phyloP scores from a whole-genome alignment of 1,140 invertebrate species.

The Phymorhynchus buccinoides region DNA sequence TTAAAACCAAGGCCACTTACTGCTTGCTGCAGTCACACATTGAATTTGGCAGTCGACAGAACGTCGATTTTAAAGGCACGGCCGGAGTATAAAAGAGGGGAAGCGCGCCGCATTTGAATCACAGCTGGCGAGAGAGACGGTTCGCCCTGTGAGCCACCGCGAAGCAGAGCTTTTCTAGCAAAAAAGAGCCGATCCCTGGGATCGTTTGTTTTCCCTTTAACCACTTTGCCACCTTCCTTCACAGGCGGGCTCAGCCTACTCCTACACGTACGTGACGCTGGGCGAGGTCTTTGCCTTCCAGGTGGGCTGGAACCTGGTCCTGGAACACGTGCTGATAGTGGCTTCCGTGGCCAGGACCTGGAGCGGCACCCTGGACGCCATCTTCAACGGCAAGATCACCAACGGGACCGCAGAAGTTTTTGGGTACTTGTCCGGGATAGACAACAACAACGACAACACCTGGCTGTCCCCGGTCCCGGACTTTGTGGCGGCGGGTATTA shows the following conservation, averaged over 20 bases:
- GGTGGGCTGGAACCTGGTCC: slow-evolving; percentile 72
- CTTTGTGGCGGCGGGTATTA: slow-evolving; percentile 65
- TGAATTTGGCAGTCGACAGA: no score
- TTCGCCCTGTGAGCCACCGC: no score
- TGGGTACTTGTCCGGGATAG: slow-evolving; percentile 80
- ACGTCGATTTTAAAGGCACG: no score
- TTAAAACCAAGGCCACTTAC: no score
- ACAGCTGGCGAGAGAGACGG: no score
- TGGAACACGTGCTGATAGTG: slow-evolving; percentile 76
- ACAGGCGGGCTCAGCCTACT: slow-evolving; percentile 71
- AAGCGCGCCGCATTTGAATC: no score
- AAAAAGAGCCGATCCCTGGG: no score
- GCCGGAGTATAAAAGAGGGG: no score
- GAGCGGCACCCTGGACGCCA: slow-evolving; percentile 92
- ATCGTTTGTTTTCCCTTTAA: no score
- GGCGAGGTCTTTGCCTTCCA: slow-evolving; percentile 70
- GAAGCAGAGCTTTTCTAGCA: no score
- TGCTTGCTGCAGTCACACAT: no score
- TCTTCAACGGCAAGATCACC: slow-evolving; percentile 84
- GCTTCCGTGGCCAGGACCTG: slow-evolving; percentile 92
- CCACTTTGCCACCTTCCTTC: no score
- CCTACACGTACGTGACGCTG: slow-evolving; percentile 68
- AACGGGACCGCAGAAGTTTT: slow-evolving; percentile 84
- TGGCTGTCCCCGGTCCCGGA: slow-evolving; percentile 80
- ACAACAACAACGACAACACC: slow-evolving; percentile 76